Evolutionary conservation across 2,888 invertebrate species (phyloP), one percentile per base, ranked within the genome.

Genomic region (Neoaliturus tenellus): DNA sequence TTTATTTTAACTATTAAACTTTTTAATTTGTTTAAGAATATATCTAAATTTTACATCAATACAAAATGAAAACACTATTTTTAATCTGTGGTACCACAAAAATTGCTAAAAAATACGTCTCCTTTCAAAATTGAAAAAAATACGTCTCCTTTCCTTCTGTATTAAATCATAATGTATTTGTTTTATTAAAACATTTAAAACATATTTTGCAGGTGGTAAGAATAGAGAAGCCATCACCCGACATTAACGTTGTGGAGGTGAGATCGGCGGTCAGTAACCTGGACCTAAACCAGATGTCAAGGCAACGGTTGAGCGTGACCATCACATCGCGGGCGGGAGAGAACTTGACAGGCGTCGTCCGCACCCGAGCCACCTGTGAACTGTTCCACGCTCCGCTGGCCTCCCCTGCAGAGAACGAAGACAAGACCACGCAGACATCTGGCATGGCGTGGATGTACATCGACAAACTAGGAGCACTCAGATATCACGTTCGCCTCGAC

Each of bases 381-480:
- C 91, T 97, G 82, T 96, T 95, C 89, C 96, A 97, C 89, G 93
- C 95, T 0, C 92, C 95, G 0, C 80, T 84, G 20, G 78, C 85
- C 1, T 84, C 84, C 88, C 87, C 44, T 88, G 89, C 33, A 8
- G 80, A 84, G 62, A 62, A 48, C 23, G 14, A 80, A 8, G 83
- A 83, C 51, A 62, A 41, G 25, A 35, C 67, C n/a, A 80, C 81
- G 92, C 83, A 84, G n/a, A 89, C 90, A 0, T 89, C 90, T 33
- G 97, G 97, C 12, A 90, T 96, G 83, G 95, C 96, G 0, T 94
- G 96, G 94, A 92, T 96, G 80, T 96, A 95, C 87, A 92, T 97
- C 78, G 96, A 96, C 88, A 94, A 94, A 85, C 95, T 95, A 84
- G 96, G 97, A 5, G 94, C 95, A 0, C 91, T 97, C 82, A 93